A percentile compares a stretch with the other conserved stretches of the same genome.
Conservation (phyloP, 2,888 invertebrate genomes). For the Stenichneumon culpator region DNA sequence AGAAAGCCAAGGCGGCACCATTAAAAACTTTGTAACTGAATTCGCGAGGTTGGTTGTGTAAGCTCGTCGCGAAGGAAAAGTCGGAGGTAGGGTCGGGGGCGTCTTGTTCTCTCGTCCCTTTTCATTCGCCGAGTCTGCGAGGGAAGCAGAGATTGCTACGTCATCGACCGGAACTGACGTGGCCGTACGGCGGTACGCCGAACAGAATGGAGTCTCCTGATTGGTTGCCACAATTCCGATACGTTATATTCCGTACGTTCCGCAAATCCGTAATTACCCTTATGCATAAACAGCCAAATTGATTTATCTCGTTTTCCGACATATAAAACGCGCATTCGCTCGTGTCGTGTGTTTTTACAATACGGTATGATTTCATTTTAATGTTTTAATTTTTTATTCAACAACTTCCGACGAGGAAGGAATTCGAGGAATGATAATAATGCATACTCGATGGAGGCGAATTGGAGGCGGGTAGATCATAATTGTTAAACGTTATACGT, state of each 20-base stretch:
- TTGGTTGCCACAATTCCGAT: background rate
- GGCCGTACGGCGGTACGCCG: background rate
- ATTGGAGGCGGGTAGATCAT: background rate
- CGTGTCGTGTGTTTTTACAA: background rate
- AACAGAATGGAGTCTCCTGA: background rate
- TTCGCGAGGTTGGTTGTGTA: slow-evolving; percentile 25
- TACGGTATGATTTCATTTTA: too few relatives aligned
- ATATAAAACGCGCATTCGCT: background rate
- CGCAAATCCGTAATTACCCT: slow-evolving; percentile 12
- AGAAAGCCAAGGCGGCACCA: slow-evolving; percentile 55
- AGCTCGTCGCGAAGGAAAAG: slow-evolving; percentile 23
- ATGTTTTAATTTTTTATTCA: background rate
- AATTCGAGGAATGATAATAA: background rate
- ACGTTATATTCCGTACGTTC: background rate
- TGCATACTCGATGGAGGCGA: background rate
- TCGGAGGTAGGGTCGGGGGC: background rate
- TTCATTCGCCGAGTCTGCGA: slow-evolving; percentile 14
- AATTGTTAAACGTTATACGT: background rate
- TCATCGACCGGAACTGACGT: slow-evolving; percentile 39
- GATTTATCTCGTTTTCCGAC: background rate
- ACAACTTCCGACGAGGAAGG: background rate
- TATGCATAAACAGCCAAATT: background rate
- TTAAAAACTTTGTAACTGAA: slow-evolving; percentile 67
- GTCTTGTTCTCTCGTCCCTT: slow-evolving; percentile 4
- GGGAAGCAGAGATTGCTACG: slow-evolving; percentile 13